Percentiles rank a stretch among this genome's conserved stretches.
Conservation (phyloP, 2,113 vertebrate genomes). For the Poeciliopsis prolifica region DNA sequence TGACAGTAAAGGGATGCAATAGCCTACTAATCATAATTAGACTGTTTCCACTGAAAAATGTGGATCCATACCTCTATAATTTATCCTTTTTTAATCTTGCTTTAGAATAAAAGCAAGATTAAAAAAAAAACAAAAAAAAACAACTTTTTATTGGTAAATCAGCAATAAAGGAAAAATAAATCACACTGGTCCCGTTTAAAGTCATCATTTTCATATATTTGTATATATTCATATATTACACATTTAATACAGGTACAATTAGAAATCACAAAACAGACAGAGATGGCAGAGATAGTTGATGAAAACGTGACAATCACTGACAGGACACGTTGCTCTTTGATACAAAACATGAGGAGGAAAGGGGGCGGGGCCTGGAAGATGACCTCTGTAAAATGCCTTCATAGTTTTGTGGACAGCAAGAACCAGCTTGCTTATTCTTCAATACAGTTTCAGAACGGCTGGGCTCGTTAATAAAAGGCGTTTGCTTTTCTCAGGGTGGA, state of each 20-base stretch:
- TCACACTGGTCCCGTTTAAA: conserved; percentile 43
- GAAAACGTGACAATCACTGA: conserved; percentile 90
- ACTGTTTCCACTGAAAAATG: not conserved
- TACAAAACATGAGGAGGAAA: conserved; percentile 78
- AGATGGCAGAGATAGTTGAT: conserved; percentile 83
- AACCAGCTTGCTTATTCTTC: conserved; percentile 91
- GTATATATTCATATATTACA: conserved; percentile 89
- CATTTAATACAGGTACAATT: conserved; percentile 92
- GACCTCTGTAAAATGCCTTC: conserved; percentile 51
- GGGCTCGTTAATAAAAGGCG: conserved; percentile 17
- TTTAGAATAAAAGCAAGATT: not conserved
- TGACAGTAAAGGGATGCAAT: no score
- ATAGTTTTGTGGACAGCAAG: conserved; percentile 83
- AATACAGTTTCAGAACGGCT: conserved; percentile 40
- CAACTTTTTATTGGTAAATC: no score
- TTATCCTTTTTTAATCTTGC: not conserved
- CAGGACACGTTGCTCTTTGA: conserved; percentile 81
- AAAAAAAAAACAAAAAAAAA: no score
- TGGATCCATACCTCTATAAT: not conserved
- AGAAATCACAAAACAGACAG: conserved; percentile 81
- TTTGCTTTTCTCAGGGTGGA: conserved; percentile 26
- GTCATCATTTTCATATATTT: conserved; percentile 82
- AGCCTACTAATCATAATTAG: not conserved
- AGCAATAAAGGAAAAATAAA: not conserved
- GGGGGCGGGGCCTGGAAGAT: conserved; percentile 50